phyloP scores from a whole-genome alignment of 2,888 invertebrate species.

The Orthosia gracilis region DNA sequence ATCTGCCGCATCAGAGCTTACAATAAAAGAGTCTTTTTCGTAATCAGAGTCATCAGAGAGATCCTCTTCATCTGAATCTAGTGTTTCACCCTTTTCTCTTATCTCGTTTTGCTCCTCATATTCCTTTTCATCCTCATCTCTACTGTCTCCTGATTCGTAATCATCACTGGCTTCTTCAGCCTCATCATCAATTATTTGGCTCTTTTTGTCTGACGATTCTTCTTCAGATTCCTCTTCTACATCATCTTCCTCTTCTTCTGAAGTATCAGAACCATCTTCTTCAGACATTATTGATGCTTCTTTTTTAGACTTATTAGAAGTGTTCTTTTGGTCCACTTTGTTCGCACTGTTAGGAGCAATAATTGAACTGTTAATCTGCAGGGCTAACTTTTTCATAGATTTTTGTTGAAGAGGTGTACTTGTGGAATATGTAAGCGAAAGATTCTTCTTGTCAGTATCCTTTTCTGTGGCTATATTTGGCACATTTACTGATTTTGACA shows the following conservation, averaged over 20 bases:
- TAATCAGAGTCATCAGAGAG: constrained; percentile 86
- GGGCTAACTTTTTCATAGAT: constrained; percentile 72
- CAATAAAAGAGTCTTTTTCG: constrained; percentile 90
- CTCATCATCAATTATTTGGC: constrained; percentile 79
- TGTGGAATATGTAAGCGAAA: constrained; percentile 78
- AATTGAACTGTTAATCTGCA: constrained; percentile 81
- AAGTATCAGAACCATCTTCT: constrained; percentile 54
- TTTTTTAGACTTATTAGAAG: constrained; percentile 55
- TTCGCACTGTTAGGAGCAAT: constrained; percentile 70
- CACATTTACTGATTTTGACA: constrained; percentile 74
- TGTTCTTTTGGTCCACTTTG: constrained; percentile 57
- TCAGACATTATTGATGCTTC: constrained; percentile 43
- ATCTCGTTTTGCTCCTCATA: constrained; percentile 90
- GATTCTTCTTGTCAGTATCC: constrained; percentile 71
- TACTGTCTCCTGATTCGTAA: constrained; percentile 88
- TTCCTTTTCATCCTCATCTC: constrained; percentile 86
- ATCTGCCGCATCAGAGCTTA: constrained; percentile 88
- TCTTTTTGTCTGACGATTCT: constrained; percentile 67
- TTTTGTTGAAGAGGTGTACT: constrained; percentile 86
- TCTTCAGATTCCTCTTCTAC: constrained; percentile 74
- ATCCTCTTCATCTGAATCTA: constrained; percentile 85
- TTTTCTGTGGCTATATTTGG: constrained; percentile 70
- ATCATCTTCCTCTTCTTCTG: constrained; percentile 53
- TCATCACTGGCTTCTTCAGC: constrained; percentile 84
- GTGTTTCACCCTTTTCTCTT: constrained; percentile 87